Evolutionary conservation across 2,113 vertebrate species (phyloP), one percentile per base, ranked within the genome.

Genomic region (Pithys albifrons): DNA sequence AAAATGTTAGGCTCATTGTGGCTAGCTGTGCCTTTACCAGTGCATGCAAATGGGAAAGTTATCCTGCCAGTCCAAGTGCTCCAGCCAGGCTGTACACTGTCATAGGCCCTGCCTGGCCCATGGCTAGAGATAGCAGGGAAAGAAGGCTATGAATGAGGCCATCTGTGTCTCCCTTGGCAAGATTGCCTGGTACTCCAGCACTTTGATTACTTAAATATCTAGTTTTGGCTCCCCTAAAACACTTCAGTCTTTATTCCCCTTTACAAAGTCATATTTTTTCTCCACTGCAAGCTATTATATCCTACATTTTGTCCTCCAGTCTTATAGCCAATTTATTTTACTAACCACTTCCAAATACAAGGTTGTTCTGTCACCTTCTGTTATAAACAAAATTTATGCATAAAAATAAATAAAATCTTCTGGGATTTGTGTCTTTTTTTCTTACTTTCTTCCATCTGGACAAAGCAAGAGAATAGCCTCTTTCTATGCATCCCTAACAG

Each of bases 51-150:
- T 12, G 4, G 3, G 33, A 75, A 51, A 9, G 12, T 45, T 67
- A 10, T n/a, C 13, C 64, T 72, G 52, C 7, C 43, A 54, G 41
- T 17, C 20, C 48, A 57, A 52, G 41, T 51, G 43, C 19, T 71
- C 51, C 62, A 57, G 57, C 29, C 46, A 86, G 72, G 66, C 46
- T 79, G 61, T 49, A 46, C 45, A 12, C 15, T 46, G 33, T 20
- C 70, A 22, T 2, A 3, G 1, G 0, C 5, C 54, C 25, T 81
- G 29, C 28, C 39, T 43, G 27, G 48, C 22, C 19, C 23, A 3
- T 61, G 8, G 24, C 37, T 79, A 52, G 24, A 75, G 16, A 58
- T 7, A 59, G 15, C 39, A 65, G 33, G 43, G 17, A 69, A 59
- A 17, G 19, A 87, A 76, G 33, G 10, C 20, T 54, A 2, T 7